phyloP scores from a whole-genome alignment of 2,888 invertebrate genomes.

The Caprella mutica region DNA sequence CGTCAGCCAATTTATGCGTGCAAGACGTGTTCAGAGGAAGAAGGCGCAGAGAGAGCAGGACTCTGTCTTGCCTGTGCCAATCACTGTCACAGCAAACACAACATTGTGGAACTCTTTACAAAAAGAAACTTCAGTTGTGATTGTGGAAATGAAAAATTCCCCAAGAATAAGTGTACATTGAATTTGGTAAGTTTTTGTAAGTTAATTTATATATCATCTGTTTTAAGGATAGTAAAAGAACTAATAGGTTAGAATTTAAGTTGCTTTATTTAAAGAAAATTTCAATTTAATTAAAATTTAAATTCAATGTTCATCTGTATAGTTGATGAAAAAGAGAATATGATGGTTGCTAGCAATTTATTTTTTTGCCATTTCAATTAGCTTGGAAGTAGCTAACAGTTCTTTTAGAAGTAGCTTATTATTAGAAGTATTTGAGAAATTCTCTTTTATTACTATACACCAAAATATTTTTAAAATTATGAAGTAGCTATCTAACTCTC shows the following conservation, averaged over 20 bases:
- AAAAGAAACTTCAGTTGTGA: slow-evolving; percentile 89
- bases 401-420: too few relatives aligned
- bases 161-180: slow-evolving; percentile 56
- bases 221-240: neutral
- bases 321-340: too few relatives aligned
- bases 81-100: slow-evolving; percentile 90
- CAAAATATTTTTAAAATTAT: neutral
- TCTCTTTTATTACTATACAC: neutral
- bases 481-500: neutral
- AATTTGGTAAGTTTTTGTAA: slow-evolving; percentile 6
- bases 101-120: slow-evolving; percentile 88
- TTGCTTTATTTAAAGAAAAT: too few relatives aligned
- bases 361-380: too few relatives aligned
- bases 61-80: slow-evolving; percentile 89
- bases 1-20: slow-evolving; percentile 93
- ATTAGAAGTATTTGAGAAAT: too few relatives aligned
- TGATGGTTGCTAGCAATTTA: too few relatives aligned
- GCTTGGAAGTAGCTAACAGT: too few relatives aligned
- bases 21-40: slow-evolving; percentile 56
- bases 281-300: too few relatives aligned
- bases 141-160: slow-evolving; percentile 73
- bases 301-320: too few relatives aligned
- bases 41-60: slow-evolving; percentile 49
- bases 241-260: neutral
- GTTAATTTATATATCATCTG: neutral